Conservation (phyloP, 2,888 invertebrate genomes). For the Chrysomela aeneicollis region DNA sequence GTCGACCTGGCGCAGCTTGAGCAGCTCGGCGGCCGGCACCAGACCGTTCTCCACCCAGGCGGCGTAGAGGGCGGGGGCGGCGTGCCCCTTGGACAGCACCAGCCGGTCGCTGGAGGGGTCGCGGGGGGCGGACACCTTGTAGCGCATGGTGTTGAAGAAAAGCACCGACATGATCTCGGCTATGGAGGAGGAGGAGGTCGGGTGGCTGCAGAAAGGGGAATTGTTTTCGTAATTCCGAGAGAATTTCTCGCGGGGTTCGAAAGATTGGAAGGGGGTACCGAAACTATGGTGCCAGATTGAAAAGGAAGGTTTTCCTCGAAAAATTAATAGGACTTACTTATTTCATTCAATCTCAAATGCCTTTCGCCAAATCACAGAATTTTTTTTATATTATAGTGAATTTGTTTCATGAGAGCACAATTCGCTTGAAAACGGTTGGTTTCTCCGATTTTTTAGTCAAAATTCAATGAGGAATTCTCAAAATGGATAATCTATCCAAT, state of each 20-base stretch:
- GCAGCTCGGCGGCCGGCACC: slow-evolving; percentile 81
- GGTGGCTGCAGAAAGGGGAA: slow-evolving; percentile 75
- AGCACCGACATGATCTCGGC: slow-evolving; percentile 98
- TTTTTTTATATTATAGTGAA: no score
- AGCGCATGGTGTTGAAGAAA: slow-evolving; percentile 97
- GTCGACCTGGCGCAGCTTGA: slow-evolving; percentile 87
- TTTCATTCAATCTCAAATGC: no score
- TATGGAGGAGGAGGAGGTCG: slow-evolving; percentile 97
- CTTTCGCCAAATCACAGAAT: no score
- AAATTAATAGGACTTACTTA: no score
- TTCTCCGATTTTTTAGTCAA: no score
- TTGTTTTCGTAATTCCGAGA: not conserved
- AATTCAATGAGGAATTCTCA: no score
- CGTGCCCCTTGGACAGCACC: slow-evolving; percentile 97
- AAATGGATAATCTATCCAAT: no score
- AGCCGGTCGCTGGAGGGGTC: slow-evolving; percentile 93
- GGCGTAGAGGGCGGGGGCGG: slow-evolving; percentile 97
- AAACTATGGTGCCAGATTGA: no score
- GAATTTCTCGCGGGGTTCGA: not conserved
- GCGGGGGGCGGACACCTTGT: slow-evolving; percentile 84
- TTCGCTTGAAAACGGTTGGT: no score
- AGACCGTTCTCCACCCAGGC: slow-evolving; percentile 98
- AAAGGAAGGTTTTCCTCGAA: no score
- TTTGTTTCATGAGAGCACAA: no score
- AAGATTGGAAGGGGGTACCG: no score